Percentiles rank a stretch among this genome's conserved stretches.
phyloP scores from a whole-genome alignment of 2,797 vertebrate species.

The Numenius phaeopus region DNA sequence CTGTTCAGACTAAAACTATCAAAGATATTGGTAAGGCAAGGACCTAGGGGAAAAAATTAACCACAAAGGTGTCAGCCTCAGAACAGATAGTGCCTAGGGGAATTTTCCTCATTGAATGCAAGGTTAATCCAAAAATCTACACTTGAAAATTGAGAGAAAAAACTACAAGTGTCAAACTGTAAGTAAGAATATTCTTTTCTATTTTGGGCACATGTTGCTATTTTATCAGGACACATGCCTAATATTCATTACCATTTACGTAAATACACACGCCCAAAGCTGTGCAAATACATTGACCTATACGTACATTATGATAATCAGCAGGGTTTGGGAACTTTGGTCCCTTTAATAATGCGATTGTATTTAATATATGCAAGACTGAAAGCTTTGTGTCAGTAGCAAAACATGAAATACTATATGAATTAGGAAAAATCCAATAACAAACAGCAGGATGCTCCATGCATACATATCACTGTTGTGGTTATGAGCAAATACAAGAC shows the following conservation, averaged over 20 bases:
- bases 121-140: conserved; percentile 54
- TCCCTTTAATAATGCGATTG: conserved; percentile 5
- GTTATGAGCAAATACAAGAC: conserved; percentile 69
- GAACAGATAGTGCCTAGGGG: conserved; percentile 42
- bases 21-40: conserved; percentile 24
- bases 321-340: not conserved
- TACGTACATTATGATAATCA: not conserved
- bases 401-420: conserved; percentile 56
- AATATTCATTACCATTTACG: not conserved
- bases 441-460: conserved; percentile 56
- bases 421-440: conserved; percentile 72
- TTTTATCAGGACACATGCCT: not conserved
- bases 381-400: conserved; percentile 45
- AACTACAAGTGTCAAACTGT: not conserved
- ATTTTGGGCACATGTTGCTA: not conserved
- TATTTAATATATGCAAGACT: conserved; percentile 33
- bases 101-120: conserved; percentile 42
- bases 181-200: conserved; percentile 39
- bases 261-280: not conserved
- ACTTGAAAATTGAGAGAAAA: not conserved
- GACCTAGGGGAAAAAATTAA: not conserved
- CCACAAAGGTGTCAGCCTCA: conserved; percentile 33
- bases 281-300: not conserved
- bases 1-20: conserved; percentile 14
- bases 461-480: conserved; percentile 69